These are phyloP conservation scores for Mythimna pallens DNA, from an alignment of 2,888 invertebrate genomes.

Conservation along the genomic window DNA sequence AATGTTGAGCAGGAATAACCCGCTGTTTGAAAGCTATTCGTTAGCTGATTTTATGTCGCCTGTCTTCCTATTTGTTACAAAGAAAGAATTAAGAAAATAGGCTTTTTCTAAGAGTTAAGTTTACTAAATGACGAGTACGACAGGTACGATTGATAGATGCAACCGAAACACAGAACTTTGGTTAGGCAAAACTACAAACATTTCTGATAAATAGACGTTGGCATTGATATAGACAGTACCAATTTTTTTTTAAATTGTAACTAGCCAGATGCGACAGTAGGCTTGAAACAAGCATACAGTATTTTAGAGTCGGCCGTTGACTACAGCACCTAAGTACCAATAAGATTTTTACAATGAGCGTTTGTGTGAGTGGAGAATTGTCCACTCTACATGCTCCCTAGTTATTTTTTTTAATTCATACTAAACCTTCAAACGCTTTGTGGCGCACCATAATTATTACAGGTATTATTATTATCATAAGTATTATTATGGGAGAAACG, in stretches of 20 bases:
- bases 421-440: no score
- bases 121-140: background rate
- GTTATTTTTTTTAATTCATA: slow-evolving; percentile 1
- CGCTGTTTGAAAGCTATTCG: slow-evolving; percentile 6
- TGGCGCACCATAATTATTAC: no score
- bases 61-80: background rate
- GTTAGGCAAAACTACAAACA: background rate
- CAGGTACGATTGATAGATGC: background rate
- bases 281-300: slow-evolving; percentile 5
- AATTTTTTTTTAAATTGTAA: no score
- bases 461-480: no score
- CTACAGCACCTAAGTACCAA: slow-evolving; percentile 12
- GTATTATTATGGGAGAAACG: no score
- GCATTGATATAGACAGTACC: no score
- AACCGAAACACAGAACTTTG: background rate
- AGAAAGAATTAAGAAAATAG: background rate
- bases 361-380: background rate
- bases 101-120: background rate
- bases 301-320: slow-evolving; percentile 40
- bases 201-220: background rate
- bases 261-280: background rate
- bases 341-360: slow-evolving; percentile 40
- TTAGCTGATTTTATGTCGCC: background rate
- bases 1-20: slow-evolving; percentile 24
- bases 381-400: slow-evolving; percentile 8